These are phyloP conservation scores for Conops quadrifasciatus DNA, from an alignment of 2,888 invertebrate species.

Conservation along the genomic window DNA sequence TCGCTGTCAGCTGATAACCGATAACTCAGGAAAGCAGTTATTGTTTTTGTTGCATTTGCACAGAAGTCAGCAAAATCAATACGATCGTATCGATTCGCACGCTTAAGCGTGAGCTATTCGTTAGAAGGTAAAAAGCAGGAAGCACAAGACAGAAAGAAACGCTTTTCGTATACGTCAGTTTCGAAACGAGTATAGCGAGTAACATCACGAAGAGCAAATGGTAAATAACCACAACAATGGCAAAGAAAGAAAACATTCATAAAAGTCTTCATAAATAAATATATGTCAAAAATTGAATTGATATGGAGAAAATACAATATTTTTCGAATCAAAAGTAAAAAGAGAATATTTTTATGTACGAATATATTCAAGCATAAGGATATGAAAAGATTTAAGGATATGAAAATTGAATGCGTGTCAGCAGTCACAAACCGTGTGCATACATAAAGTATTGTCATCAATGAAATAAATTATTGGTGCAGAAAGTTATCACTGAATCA, in stretches of 20 bases:
- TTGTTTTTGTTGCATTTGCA: conserved; percentile 23
- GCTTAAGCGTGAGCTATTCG: background rate
- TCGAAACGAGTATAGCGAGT: too few relatives aligned
- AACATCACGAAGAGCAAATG: background rate
- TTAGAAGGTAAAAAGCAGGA: background rate
- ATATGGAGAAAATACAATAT: too few relatives aligned
- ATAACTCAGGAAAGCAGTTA: conserved; percentile 10
- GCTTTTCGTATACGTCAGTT: too few relatives aligned
- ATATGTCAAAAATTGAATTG: conserved; percentile 30
- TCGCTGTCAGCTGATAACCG: conserved; percentile 17
- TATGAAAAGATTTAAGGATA: too few relatives aligned
- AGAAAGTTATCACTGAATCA: background rate
- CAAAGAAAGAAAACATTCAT: background rate
- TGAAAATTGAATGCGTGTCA: too few relatives aligned
- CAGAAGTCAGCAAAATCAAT: conserved; percentile 33
- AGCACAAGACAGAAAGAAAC: background rate
- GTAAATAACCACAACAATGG: background rate
- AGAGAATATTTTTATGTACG: too few relatives aligned
- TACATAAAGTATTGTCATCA: background rate
- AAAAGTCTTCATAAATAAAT: conserved; percentile 21
- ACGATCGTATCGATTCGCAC: conserved; percentile 11
- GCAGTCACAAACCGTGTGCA: too few relatives aligned
- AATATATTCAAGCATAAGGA: too few relatives aligned
- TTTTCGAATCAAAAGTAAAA: too few relatives aligned
- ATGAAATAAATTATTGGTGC: background rate